phyloP scores from a whole-genome alignment of 64 coral and sea anemone species.

The Platygyra sinensis region DNA sequence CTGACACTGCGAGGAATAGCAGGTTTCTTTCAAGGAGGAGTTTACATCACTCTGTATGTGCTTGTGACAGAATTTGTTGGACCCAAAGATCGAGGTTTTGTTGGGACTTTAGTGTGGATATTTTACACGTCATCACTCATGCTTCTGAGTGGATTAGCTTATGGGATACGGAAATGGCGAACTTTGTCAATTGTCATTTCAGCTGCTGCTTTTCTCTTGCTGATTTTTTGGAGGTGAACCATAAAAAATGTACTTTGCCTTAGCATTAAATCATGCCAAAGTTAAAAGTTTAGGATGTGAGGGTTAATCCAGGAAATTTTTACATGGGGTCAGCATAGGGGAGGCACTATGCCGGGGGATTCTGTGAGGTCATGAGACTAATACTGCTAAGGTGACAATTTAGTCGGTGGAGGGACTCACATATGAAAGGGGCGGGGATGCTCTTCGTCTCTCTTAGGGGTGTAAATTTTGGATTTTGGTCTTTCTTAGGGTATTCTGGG shows the following conservation, averaged over 20 bases:
- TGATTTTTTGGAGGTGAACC: slow-evolving; percentile 84
- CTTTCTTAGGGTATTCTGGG: too few relatives aligned
- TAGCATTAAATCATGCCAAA: neutral
- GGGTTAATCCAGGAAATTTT: neutral
- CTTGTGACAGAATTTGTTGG: slow-evolving; percentile 91
- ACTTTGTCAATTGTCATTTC: slow-evolving; percentile 81
- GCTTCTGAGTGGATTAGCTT: slow-evolving; percentile 76
- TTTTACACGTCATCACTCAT: slow-evolving; percentile 77
- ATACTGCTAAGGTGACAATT: too few relatives aligned
- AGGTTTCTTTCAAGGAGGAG: slow-evolving; percentile 91
- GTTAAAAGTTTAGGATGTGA: neutral
- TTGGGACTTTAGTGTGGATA: slow-evolving; percentile 81
- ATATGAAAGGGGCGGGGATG: too few relatives aligned
- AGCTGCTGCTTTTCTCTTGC: slow-evolving; percentile 69
- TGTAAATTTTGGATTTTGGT: too few relatives aligned
- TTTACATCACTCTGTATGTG: slow-evolving; percentile 77
- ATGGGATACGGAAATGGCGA: slow-evolving; percentile 79
- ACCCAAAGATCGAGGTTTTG: slow-evolving; percentile 75
- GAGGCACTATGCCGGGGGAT: too few relatives aligned
- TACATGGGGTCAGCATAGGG: too few relatives aligned
- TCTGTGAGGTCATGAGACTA: too few relatives aligned
- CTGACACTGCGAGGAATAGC: slow-evolving; percentile 64
- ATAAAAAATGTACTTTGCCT: neutral
- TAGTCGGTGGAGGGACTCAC: too few relatives aligned
- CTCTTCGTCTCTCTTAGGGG: too few relatives aligned